Base-by-base conservation (phyloP, 2,113 vertebrate genomes). In the Porphyrio hochstetteri region DNA sequence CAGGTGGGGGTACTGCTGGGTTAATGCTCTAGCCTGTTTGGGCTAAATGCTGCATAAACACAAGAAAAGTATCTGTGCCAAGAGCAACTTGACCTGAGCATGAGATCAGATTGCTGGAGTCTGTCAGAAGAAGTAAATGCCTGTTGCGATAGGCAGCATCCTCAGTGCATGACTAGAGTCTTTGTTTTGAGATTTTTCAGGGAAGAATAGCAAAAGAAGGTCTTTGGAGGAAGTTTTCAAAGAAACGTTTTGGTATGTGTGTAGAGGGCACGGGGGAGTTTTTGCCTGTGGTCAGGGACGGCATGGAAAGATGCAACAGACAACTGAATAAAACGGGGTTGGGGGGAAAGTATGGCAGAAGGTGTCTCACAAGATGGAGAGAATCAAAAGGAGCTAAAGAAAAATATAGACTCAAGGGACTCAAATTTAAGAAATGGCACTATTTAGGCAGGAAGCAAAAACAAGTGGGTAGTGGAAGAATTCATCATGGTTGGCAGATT, bases 401-500 rank as follows among this genome's bases (percentile, higher is more conserved):
- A 29, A 55, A 55, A 55, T 46, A 46, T 46, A 31, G 69, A 94
- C 86, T 75, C 84, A 52, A 78, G 87, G 81, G 69, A 82, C 69
- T 82, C 90, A 87, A 75, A 60, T 8, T 48, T 52, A 69, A 91
- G 56, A 70, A 92, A 61, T 40, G 74, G 2, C 40, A 38, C 8
- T 53, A 14, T 60, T 82, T 35, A 87, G 87, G 74, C 60, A 82
- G 87, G 53, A 85, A 78, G 90, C 65, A 79, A 46, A 87, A 68
- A n/a, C 74, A 71, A 63, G 89, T n/a, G 67, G 36, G 42, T 69
- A 63, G 82, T 86, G 60, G n/a, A 63, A 61, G 76, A 57, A 46
- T 57, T 83, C 35, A 77, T 33, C 44, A 50, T 81, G 64, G 5
- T 53, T 92, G 88, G 38, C 33, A 60, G 82, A 65, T 29, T 40